Percentiles rank a stretch among this genome's conserved stretches.
Evolutionary conservation across 2,888 invertebrate species (phyloP).

Genomic region (Margaritifera margaritifera): DNA sequence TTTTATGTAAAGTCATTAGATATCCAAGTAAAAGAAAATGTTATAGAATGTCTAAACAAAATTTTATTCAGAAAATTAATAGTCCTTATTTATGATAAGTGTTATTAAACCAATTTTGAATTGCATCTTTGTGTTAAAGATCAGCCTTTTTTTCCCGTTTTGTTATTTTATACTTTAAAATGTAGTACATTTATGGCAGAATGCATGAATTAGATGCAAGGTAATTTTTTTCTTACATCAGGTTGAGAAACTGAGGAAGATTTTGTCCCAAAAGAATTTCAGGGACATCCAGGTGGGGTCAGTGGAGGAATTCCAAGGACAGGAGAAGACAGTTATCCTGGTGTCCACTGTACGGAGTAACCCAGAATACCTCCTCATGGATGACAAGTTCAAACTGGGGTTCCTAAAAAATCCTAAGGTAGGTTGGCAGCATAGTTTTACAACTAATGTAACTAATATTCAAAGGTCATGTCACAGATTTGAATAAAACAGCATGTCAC

Average conservation of each 20-base stretch:
- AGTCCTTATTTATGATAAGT: too few relatives aligned
- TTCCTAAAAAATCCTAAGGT: slow-evolving; percentile 68
- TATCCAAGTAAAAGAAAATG: too few relatives aligned
- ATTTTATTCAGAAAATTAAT: too few relatives aligned
- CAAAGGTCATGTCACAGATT: too few relatives aligned
- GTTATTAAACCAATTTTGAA: too few relatives aligned
- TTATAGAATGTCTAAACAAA: too few relatives aligned
- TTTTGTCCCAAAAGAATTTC: slow-evolving; percentile 35
- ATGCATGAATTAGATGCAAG: not conserved
- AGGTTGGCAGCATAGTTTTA: not conserved
- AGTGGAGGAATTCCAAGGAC: slow-evolving; percentile 69
- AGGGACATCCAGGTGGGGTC: slow-evolving; percentile 60
- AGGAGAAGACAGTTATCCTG: slow-evolving; percentile 65
- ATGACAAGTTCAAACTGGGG: slow-evolving; percentile 60
- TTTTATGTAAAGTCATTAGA: too few relatives aligned
- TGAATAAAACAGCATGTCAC: too few relatives aligned
- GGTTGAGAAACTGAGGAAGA: slow-evolving; percentile 60
- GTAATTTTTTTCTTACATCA: slow-evolving; percentile 15
- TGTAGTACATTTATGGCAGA: not conserved
- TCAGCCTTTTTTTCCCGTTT: too few relatives aligned
- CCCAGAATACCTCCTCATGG: slow-evolving; percentile 53
- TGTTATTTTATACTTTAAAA: too few relatives aligned
- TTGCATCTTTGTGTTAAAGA: too few relatives aligned
- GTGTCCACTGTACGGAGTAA: slow-evolving; percentile 67
- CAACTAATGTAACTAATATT: too few relatives aligned